Evolutionary conservation across 1,140 invertebrate genomes (phyloP).

Genomic region (Caenorhabditis brenneri): DNA sequence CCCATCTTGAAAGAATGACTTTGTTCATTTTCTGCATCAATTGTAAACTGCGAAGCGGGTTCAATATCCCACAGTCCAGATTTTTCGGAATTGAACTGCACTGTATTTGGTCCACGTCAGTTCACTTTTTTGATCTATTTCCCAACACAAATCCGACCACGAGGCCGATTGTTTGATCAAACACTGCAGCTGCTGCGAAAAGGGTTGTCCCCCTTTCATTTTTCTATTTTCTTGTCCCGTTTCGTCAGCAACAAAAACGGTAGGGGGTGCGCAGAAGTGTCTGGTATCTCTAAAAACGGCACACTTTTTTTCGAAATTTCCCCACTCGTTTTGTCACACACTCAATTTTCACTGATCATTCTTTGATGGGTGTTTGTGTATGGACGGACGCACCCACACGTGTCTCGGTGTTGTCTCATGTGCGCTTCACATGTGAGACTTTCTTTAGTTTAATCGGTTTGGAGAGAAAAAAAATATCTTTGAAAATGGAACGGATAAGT

Average conservation of each 20-base stretch:
- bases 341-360: slow-evolving; percentile 14
- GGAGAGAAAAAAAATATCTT: neutral
- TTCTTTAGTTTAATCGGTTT: neutral
- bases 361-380: slow-evolving; percentile 24
- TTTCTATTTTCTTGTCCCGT: neutral
- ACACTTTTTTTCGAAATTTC: neutral
- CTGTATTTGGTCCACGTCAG: too few relatives aligned
- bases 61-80: too few relatives aligned
- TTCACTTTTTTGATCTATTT: neutral
- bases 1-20: too few relatives aligned
- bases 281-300: neutral
- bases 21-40: too few relatives aligned
- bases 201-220: neutral
- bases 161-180: slow-evolving; percentile 22
- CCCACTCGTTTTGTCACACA: neutral
- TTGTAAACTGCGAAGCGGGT: too few relatives aligned
- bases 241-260: slow-evolving; percentile 15
- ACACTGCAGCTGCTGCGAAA: neutral
- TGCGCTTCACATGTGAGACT: slow-evolving; percentile 29
- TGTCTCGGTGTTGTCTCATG: neutral
- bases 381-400: slow-evolving; percentile 1
- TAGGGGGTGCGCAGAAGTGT: slow-evolving; percentile 16
- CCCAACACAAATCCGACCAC: slow-evolving; percentile 12
- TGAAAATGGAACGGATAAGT: neutral
- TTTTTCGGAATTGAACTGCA: too few relatives aligned